Conservation (phyloP, 2,113 vertebrate species). For the Trematocara macrostoma region DNA sequence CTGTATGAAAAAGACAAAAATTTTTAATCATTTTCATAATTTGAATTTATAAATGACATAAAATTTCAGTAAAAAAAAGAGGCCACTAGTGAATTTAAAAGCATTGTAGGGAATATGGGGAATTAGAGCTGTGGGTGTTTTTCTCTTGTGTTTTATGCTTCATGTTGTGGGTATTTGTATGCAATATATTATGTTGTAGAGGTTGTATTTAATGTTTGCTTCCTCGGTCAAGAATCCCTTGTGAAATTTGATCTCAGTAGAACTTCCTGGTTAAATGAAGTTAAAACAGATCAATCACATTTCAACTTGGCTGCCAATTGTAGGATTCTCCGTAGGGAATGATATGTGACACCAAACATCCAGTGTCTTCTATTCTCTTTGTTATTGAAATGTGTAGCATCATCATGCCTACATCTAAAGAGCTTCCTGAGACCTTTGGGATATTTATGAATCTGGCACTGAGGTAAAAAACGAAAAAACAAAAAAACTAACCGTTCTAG, state of each 20-base stretch:
- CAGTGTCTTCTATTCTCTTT: neutral
- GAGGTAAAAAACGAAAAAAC: neutral
- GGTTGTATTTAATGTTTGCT: neutral
- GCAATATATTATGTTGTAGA: neutral
- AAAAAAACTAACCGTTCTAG: neutral
- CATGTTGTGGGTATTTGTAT: neutral
- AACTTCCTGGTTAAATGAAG: too few relatives aligned
- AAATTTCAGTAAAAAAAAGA: neutral
- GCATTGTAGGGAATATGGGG: neutral
- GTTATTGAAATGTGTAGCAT: neutral
- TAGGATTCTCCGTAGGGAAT: neutral
- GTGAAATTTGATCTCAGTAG: neutral
- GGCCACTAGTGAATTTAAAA: neutral
- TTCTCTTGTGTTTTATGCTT: neutral
- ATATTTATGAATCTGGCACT: neutral
- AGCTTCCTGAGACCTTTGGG: neutral
- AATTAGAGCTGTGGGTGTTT: neutral
- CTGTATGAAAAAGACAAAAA: neutral
- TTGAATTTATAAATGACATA: neutral
- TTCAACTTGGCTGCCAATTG: too few relatives aligned
- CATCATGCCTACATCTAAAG: neutral
- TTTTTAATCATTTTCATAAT: fast-evolving
- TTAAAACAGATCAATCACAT: too few relatives aligned
- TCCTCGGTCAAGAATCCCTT: neutral
- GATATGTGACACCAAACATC: neutral